phyloP scores from a whole-genome alignment of 2,888 invertebrate genomes.

The Prosopocoilus inquinatus region DNA sequence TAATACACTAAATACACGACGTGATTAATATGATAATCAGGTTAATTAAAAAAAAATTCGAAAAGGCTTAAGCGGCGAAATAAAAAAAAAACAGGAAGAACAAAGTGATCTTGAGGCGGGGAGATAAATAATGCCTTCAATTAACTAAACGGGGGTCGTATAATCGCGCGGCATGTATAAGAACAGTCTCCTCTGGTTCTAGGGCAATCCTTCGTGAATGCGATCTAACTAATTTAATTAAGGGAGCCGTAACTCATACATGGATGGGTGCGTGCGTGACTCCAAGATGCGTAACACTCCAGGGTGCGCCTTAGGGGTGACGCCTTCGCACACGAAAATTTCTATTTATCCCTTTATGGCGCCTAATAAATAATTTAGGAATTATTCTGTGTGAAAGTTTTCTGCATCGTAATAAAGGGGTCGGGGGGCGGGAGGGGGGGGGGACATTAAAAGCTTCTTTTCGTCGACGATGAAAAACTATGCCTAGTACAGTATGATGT shows the following conservation, averaged over 20 bases:
- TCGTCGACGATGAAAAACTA: too few species aligned
- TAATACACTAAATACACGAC: slow-evolving; percentile 4
- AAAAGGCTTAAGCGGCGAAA: too few species aligned
- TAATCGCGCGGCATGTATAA: neutral
- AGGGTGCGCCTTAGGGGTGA: slow-evolving; percentile 9
- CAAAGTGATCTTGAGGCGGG: too few species aligned
- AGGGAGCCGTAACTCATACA: slow-evolving; percentile 34
- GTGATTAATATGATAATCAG: slow-evolving; percentile 11
- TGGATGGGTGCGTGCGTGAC: slow-evolving; percentile 33
- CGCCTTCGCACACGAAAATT: slow-evolving; percentile 19
- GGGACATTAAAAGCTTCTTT: too few species aligned
- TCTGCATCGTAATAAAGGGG: neutral
- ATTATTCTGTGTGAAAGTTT: slow-evolving; percentile 3
- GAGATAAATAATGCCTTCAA: neutral
- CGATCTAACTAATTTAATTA: slow-evolving; percentile 34
- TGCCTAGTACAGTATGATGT: too few species aligned
- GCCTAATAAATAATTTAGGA: slow-evolving; percentile 6
- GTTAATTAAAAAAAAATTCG: neutral
- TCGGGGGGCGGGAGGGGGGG: too few species aligned
- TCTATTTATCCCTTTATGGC: slow-evolving; percentile 12
- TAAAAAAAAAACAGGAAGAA: too few species aligned
- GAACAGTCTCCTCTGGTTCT: neutral
- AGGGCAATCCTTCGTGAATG: slow-evolving; percentile 15
- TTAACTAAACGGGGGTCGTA: neutral
- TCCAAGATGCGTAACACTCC: slow-evolving; percentile 17